Evolutionary conservation across 2,888 invertebrate species (phyloP).

Genomic region (Netelia virgata): DNA sequence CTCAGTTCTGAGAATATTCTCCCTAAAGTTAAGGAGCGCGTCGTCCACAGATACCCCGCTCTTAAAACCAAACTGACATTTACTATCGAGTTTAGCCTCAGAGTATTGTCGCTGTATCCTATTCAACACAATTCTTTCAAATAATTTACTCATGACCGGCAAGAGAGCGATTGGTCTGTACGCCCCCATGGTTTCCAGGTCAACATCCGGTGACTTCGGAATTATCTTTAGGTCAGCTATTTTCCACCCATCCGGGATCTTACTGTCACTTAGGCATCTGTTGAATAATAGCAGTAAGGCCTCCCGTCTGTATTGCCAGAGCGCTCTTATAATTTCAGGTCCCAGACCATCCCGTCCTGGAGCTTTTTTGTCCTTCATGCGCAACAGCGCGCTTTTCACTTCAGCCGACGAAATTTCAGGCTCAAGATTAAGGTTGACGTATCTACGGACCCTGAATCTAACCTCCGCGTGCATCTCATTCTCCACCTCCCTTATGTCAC

Average conservation of each 20-base stretch:
- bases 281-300: constrained; percentile 50
- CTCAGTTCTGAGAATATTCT: background rate
- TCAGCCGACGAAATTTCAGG: no score
- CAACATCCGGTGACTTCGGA: constrained; percentile 65
- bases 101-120: constrained; percentile 66
- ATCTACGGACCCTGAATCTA: no score
- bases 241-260: constrained; percentile 61
- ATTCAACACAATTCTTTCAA: constrained; percentile 71
- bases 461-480: no score
- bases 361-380: constrained; percentile 18
- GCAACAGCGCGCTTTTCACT: constrained; percentile 16
- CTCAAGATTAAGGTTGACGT: no score
- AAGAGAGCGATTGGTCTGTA: constrained; percentile 77
- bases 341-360: constrained; percentile 31
- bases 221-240: constrained; percentile 43
- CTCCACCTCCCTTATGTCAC: no score
- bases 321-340: constrained; percentile 1
- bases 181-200: constrained; percentile 66
- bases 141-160: constrained; percentile 74
- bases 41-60: constrained; percentile 72
- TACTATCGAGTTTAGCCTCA: constrained; percentile 46
- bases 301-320: constrained; percentile 8
- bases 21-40: constrained; percentile 64
- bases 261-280: constrained; percentile 36
- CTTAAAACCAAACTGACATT: constrained; percentile 76